These are phyloP conservation scores for Leptobrachium leishanense DNA, from an alignment of 2,113 vertebrate genomes.

Conservation along the genomic window DNA sequence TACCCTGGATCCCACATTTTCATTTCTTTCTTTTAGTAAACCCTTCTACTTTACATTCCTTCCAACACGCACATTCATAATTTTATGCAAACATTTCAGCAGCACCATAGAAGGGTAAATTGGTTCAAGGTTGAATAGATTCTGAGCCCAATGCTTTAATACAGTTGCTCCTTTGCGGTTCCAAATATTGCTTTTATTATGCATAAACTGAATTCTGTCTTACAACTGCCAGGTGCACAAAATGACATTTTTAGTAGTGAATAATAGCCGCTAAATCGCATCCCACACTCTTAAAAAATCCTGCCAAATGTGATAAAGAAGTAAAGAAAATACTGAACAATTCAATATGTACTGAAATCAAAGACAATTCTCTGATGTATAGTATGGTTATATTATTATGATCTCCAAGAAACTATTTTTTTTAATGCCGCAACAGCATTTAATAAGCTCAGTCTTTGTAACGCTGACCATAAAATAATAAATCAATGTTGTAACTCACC, in stretches of 20 bases:
- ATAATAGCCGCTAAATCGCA: conserved; percentile 26
- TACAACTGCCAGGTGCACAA: background rate
- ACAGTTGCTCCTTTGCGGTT: conserved; percentile 11
- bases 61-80: background rate
- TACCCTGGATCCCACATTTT: no score
- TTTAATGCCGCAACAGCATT: conserved; percentile 9
- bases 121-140: conserved; percentile 19
- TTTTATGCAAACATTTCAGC: background rate
- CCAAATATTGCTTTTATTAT: conserved; percentile 11
- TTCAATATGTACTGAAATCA: background rate
- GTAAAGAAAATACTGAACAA: conserved; percentile 1
- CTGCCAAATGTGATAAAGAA: conserved; percentile 16
- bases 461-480: conserved; percentile 6
- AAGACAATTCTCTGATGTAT: background rate
- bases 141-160: conserved; percentile 18
- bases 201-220: background rate
- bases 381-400: background rate
- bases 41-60: background rate
- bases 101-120: background rate
- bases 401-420: conserved; percentile 10
- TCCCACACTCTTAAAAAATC: background rate
- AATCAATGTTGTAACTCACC: conserved; percentile 4
- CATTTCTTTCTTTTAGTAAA: background rate
- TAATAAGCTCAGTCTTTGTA: conserved; percentile 4
- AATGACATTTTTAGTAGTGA: conserved; percentile 13